Percentiles rank a stretch among this genome's conserved stretches.
Conservation (phyloP, 64 coral and sea anemone species). For the Pocillopora damicornis region DNA sequence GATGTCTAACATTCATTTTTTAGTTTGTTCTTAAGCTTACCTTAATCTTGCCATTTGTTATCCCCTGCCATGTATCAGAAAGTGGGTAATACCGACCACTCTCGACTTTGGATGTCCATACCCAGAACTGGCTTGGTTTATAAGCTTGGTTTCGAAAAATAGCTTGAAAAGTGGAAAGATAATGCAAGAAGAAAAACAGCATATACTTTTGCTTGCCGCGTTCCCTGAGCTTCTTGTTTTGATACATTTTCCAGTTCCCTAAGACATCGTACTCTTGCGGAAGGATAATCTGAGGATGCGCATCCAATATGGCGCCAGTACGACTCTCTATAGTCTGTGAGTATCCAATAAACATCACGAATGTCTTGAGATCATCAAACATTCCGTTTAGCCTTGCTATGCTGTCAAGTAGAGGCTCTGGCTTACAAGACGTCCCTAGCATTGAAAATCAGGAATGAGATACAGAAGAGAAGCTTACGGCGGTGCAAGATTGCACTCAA, state of each 20-base stretch:
- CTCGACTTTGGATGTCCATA: conserved; percentile 31
- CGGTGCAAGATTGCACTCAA: too few relatives aligned
- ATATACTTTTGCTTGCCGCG: conserved; percentile 2
- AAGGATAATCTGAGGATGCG: conserved; percentile 11
- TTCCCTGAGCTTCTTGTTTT: not conserved
- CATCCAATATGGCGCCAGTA: conserved; percentile 12
- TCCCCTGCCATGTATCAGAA: conserved; percentile 14
- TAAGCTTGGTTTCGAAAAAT: not conserved
- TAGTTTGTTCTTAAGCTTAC: not conserved
- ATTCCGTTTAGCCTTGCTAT: not conserved
- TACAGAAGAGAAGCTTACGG: not conserved
- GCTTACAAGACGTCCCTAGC: not conserved
- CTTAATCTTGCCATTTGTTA: not conserved
- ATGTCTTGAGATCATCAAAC: conserved; percentile 26
- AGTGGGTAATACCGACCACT: not conserved
- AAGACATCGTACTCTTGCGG: conserved; percentile 27
- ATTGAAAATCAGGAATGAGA: not conserved
- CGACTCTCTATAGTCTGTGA: not conserved
- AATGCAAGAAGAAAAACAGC: conserved; percentile 21
- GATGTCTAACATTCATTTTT: too few relatives aligned
- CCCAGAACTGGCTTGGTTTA: conserved; percentile 21
- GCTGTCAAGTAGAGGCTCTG: conserved; percentile 1
- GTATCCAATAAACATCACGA: conserved; percentile 17
- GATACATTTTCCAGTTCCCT: conserved; percentile 30
- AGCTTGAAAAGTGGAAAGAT: conserved; percentile 32